Conservation (phyloP, 2,888 invertebrate genomes). For the Harpagoxenus sublaevis region DNA sequence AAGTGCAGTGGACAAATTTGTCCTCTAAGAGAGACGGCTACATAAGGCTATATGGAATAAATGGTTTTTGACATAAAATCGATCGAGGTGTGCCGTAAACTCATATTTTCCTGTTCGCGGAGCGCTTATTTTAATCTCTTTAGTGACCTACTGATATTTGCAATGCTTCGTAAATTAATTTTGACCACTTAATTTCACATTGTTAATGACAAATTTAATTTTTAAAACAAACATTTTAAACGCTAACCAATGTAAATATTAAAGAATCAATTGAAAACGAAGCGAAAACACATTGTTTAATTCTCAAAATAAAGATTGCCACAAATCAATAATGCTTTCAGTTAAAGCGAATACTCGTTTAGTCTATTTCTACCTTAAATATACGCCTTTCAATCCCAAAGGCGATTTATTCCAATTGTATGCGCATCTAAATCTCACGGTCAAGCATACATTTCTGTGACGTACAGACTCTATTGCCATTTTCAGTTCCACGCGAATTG, state of each 20-base stretch:
- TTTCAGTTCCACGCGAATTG: constrained; percentile 56
- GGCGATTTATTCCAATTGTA: constrained; percentile 28
- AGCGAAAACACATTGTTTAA: not conserved
- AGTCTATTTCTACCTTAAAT: not conserved
- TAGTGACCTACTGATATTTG: not conserved
- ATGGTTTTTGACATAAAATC: constrained; percentile 51
- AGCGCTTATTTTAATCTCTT: not conserved
- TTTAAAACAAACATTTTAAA: not conserved
- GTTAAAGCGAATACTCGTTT: not conserved
- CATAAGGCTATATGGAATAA: constrained; percentile 27
- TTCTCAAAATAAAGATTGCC: not conserved
- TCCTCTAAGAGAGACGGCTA: constrained; percentile 34
- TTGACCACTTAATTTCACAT: not conserved
- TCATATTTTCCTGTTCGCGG: constrained; percentile 13
- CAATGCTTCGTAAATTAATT: not conserved
- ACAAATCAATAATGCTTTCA: not conserved
- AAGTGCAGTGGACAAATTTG: constrained; percentile 46
- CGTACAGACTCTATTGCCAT: constrained; percentile 53
- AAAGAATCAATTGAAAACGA: not conserved
- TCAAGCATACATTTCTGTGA: constrained; percentile 29
- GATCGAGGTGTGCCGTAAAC: constrained; percentile 54
- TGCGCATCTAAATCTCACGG: constrained; percentile 15
- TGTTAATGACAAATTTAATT: not conserved
- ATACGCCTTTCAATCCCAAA: not conserved
- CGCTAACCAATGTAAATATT: not conserved